Base-by-base conservation (phyloP, 2,888 invertebrate genomes). In the Dryococelus australis region DNA sequence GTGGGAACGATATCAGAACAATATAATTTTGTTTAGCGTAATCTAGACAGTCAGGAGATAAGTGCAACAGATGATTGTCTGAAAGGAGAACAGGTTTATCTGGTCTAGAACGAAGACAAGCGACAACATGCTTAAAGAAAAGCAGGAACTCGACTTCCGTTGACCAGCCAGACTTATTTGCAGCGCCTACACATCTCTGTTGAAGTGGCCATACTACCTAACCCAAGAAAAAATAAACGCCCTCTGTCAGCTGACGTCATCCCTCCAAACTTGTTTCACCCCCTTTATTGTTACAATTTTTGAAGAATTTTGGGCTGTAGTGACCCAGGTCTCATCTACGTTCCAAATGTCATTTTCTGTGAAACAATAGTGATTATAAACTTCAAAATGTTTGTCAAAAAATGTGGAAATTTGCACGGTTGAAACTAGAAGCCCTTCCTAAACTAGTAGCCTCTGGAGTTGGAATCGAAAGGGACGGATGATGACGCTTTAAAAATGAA, bases 361-460 rank as follows among this genome's bases (percentile, higher is more conserved):
- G 12, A 83, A 83, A 35, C 27, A 83, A 35, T 83, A 24, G 20
- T 27, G 16, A 83, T 83, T 27, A 24, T 83, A 83, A 83, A 83
- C 83, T 83, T 83, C 28, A 83, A 28, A 83, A 9, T 26, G 35
- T 83, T 83, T 83, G 24, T 83, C 83, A n/a, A 83, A 83, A 83
- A 83, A 83, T 43, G 13, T 27, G 28, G 83, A 35, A 83, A 83
- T 83, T 83, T 10, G 83, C 83, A 8, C 27, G 27, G 83, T 83
- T 83, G 1, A 83, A 83, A 43, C 83, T 83, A 20, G 83, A 83
- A 35, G 83, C 83, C 43, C 83, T 12, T 28, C 83, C 83, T 27
- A 83, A 35, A 83, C 83, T 83, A 24, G 83, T 83, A 83, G 83
- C 83, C 83, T 83, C 83, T 20, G 83, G 83, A 83, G 35, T 83